phyloP scores from a whole-genome alignment of 1,140 invertebrate species.

The Phocides pigmalion region DNA sequence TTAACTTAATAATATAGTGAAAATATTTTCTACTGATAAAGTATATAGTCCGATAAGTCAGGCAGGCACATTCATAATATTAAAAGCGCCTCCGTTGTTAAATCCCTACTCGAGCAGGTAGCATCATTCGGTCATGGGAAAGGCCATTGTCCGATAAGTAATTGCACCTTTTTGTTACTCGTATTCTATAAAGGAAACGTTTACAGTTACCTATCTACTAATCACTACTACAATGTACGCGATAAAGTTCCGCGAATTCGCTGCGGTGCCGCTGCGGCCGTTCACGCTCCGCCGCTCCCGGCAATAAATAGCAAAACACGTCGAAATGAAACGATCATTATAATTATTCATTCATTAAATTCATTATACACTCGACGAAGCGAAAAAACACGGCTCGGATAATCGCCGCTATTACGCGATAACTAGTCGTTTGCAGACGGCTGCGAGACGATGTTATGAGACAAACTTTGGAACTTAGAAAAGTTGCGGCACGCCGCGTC shows the following conservation, averaged over 20 bases:
- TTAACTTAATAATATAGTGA: no score
- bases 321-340: slow-evolving; percentile 28
- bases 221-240: slow-evolving; percentile 7
- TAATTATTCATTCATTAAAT: slow-evolving; percentile 33
- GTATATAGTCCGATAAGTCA: no score
- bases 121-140: slow-evolving; percentile 3
- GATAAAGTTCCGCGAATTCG: slow-evolving; percentile 29
- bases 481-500: slow-evolving; percentile 44
- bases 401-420: slow-evolving; percentile 51
- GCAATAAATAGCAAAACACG: slow-evolving; percentile 32
- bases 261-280: slow-evolving; percentile 16
- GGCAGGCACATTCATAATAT: no score
- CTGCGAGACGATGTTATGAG: slow-evolving; percentile 62
- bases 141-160: slow-evolving; percentile 8
- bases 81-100: no score
- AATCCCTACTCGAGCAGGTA: slow-evolving; percentile 1
- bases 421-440: slow-evolving; percentile 59
- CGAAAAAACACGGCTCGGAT: slow-evolving; percentile 43
- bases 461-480: slow-evolving; percentile 59
- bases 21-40: no score
- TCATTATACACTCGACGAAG: slow-evolving; percentile 31
- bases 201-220: slow-evolving; percentile 22
- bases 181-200: neutral
- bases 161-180: neutral
- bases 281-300: slow-evolving; percentile 22